phyloP scores from a whole-genome alignment of 2,113 vertebrate genomes.

The Tetrao urogallus region DNA sequence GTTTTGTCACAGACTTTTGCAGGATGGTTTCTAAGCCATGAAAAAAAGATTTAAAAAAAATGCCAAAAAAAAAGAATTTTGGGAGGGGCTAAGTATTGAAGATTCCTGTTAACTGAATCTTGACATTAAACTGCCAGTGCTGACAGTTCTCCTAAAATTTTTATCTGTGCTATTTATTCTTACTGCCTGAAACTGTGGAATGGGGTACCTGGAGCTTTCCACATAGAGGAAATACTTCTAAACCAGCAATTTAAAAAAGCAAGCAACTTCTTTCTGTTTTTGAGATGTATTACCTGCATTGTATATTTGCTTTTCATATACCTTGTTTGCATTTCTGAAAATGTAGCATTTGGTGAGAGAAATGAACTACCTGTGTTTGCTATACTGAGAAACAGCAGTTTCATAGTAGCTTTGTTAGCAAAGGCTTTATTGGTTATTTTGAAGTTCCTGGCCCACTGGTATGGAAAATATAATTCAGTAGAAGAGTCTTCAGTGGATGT shows the following conservation, averaged over 20 bases:
- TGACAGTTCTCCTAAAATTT: neutral
- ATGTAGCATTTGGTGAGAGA: neutral
- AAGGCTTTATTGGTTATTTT: neutral
- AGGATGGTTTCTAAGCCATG: neutral
- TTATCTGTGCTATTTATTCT: rapidly evolving
- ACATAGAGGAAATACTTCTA: neutral
- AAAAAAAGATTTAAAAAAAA: neutral
- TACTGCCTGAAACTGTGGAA: neutral
- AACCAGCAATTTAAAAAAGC: neutral
- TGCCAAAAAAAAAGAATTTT: neutral
- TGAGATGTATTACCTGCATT: neutral
- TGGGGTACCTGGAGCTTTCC: neutral
- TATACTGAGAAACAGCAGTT: neutral
- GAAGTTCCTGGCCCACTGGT: neutral
- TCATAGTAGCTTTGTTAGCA: neutral
- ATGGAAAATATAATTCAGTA: neutral
- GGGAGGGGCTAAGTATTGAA: neutral
- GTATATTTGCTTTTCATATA: neutral
- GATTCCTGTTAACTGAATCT: neutral
- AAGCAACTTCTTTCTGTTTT: neutral
- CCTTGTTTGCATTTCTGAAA: neutral
- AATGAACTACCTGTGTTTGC: neutral
- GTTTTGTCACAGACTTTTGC: neutral
- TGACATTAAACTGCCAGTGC: neutral
- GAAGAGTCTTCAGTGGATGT: neutral